Conservation (phyloP, 2,888 invertebrate genomes). For the Drosophila quinaria region DNA sequence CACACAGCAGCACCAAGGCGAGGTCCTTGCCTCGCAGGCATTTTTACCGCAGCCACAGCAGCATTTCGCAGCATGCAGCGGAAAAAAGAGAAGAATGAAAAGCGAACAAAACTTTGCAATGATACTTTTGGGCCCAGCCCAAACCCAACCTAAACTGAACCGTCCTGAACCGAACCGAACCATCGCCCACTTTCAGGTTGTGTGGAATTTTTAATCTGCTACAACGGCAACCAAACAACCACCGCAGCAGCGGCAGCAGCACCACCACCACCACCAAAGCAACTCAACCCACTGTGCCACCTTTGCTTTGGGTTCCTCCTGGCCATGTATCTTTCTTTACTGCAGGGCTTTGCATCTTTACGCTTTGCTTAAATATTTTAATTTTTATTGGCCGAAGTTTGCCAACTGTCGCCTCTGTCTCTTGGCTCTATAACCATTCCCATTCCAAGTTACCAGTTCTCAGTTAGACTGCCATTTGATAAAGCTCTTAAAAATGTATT, state of each 20-base stretch:
- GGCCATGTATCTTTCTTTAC: conserved; percentile 75
- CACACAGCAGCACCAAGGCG: conserved; percentile 28
- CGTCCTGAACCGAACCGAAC: conserved; percentile 1
- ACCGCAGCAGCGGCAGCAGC: conserved; percentile 43
- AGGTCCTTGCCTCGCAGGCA: conserved; percentile 67
- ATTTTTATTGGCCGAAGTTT: conserved; percentile 79
- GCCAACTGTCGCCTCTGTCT: conserved; percentile 58
- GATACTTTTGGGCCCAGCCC: conserved; percentile 61
- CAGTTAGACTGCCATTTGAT: conserved; percentile 63
- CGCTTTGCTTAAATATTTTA: conserved; percentile 81
- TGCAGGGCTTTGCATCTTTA: conserved; percentile 77
- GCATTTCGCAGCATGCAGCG: conserved; percentile 69
- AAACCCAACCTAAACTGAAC: neutral
- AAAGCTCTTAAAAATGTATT: conserved; percentile 76
- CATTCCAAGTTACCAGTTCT: conserved; percentile 6
- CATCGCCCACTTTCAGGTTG: conserved; percentile 59
- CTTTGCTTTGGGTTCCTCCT: conserved; percentile 19
- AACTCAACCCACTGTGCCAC: conserved; percentile 10
- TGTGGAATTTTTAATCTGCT: conserved; percentile 80
- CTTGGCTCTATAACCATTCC: no score
- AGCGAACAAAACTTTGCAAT: conserved; percentile 73
- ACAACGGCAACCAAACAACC: conserved; percentile 62
- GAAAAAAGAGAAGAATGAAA: conserved; percentile 41
- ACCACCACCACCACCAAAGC: conserved; percentile 6
- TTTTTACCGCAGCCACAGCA: conserved; percentile 68